These are phyloP conservation scores for Eupithecia pulchellata DNA, from an alignment of 2,888 invertebrate species.

Conservation along the genomic window DNA sequence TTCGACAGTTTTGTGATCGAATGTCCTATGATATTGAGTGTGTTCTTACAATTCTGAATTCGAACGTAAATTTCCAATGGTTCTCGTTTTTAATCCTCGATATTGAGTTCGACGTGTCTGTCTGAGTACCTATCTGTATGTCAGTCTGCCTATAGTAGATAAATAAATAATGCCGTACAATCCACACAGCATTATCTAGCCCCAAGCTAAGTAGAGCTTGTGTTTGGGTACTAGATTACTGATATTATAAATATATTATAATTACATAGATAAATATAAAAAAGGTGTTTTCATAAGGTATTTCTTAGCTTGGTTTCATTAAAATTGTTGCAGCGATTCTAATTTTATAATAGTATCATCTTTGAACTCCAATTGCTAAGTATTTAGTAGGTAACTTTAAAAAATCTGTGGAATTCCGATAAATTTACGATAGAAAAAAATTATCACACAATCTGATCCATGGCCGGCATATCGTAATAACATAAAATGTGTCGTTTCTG, in stretches of 20 bases:
- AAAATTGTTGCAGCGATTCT: neutral
- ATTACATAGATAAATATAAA: no score
- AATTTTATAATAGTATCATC: neutral
- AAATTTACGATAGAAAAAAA: neutral
- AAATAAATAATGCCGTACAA: no score
- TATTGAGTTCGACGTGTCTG: neutral
- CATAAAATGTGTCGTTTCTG: no score
- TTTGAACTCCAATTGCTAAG: neutral
- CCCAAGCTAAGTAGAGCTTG: no score
- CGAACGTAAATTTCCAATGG: neutral
- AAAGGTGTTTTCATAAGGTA: neutral
- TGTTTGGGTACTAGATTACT: no score
- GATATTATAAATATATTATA: no score
- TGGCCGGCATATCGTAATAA: no score
- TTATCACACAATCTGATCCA: no score
- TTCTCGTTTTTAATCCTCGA: neutral
- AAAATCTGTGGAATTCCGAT: neutral
- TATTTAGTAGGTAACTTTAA: neutral
- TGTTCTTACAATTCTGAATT: neutral
- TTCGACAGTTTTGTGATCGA: constrained; percentile 7
- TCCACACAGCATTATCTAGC: no score
- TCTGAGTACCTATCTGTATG: no score
- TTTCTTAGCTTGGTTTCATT: neutral
- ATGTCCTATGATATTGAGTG: neutral
- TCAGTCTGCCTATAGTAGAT: no score